A percentile compares a stretch with the other conserved stretches of the same genome.
These are phyloP conservation scores for Calameuta filiformis DNA, from an alignment of 2,888 invertebrate species.

Conservation along the genomic window DNA sequence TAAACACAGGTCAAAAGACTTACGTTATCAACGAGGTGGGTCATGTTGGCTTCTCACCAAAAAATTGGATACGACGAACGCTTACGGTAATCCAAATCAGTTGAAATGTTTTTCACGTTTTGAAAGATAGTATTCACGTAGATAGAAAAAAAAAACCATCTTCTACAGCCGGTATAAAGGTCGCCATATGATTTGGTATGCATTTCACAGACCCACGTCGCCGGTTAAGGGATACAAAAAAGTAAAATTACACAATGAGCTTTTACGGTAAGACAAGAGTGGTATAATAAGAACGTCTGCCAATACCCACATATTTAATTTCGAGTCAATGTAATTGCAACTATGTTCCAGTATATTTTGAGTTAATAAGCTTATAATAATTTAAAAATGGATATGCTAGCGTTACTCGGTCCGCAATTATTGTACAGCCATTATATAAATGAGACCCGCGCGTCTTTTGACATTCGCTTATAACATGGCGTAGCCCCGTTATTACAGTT, in stretches of 20 bases:
- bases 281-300: background rate
- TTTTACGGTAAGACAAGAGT: background rate
- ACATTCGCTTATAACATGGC: conserved; percentile 18
- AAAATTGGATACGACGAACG: background rate
- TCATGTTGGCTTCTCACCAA: background rate
- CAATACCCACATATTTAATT: conserved; percentile 17
- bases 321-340: conserved; percentile 28
- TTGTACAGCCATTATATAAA: conserved; percentile 48
- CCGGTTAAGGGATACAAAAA: background rate
- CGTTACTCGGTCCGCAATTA: conserved; percentile 45
- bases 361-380: conserved; percentile 33
- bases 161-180: background rate
- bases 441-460: conserved; percentile 22
- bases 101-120: background rate
- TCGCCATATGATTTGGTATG: background rate
- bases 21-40: background rate
- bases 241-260: background rate
- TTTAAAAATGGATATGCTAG: conserved; percentile 53
- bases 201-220: background rate
- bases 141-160: background rate
- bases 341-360: conserved; percentile 28
- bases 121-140: background rate
- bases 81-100: background rate
- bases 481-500: conserved; percentile 18
- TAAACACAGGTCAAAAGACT: background rate